Base-by-base conservation (phyloP, 2,888 invertebrate genomes). In the Aleiodes leptofemur region DNA sequence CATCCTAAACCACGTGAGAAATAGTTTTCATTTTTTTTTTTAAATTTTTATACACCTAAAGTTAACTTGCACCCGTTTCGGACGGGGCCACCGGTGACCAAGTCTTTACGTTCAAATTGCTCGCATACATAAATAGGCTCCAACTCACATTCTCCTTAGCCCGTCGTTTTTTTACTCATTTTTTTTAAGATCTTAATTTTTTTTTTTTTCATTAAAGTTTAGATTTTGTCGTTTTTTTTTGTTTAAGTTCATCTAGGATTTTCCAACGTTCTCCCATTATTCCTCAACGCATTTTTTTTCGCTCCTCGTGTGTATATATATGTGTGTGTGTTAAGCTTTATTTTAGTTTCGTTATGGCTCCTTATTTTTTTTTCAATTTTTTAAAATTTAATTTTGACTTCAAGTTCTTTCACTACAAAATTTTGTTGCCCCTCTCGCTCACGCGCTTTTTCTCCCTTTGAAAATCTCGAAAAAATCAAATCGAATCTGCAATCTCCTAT, bases 11-110 rank as follows among this genome's bases (percentile, higher is more conserved):
- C 82, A 82, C 85, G 84, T 84, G 83, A 82, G 84, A 82, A 82
- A 83, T 81, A 82, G 78, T 84, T 78, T 80, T 23, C 23, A 23
- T 23, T 23, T 82, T 78, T 81, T 81, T 79, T 80, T 79, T 74
- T 68, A 43, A 43, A 61, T 73, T 82, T 87, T 86, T 86, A 83
- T 87, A 87, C 86, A 87, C 83, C 87, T 87, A 87, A 87, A 87
- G 82, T 87, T 87, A 64, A 86, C 82, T 86, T 84, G 86, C 87
- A 86, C 86, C 86, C 87, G 83, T 86, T 86, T 85, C 83, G 86
- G 86, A 87, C 85, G 86, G 87, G 85, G 85, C 83, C 86, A 83
- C 84, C 86, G 84, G 84, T 86, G 85, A 87, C 87, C 85, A 80
- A 80, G 85, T 81, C 76, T 76, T 23, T 72, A 76, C 78, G 78